These are phyloP conservation scores for Odontamblyopus rebecca DNA, from an alignment of 2,797 vertebrate species.

Conservation along the genomic window DNA sequence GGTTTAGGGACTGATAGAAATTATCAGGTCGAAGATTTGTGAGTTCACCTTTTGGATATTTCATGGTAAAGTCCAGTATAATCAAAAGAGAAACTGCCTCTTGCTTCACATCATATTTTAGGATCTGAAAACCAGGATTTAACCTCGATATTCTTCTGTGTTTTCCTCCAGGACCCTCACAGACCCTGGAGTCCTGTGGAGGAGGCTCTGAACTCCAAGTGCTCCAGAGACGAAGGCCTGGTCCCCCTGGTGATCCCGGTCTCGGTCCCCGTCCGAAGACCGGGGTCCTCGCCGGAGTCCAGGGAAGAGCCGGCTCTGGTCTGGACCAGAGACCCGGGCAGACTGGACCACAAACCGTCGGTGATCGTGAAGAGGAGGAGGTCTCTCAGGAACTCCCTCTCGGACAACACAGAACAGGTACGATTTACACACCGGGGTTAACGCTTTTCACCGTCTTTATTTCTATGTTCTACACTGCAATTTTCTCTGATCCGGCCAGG, in stretches of 20 bases:
- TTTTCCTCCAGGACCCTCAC: slow-evolving; percentile 65
- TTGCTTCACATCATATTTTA: too few relatives aligned
- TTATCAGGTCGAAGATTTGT: too few relatives aligned
- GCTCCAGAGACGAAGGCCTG: slow-evolving; percentile 84
- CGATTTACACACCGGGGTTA: too few relatives aligned
- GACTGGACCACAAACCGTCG: slow-evolving; percentile 85
- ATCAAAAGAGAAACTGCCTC: too few relatives aligned
- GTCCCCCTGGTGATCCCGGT: slow-evolving; percentile 94
- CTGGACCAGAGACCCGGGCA: slow-evolving; percentile 75
- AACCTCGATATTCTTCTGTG: background rate
- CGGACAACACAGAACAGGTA: slow-evolving; percentile 86
- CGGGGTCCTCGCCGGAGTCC: slow-evolving; percentile 72
- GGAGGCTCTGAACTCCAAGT: slow-evolving; percentile 77
- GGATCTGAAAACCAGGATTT: too few relatives aligned
- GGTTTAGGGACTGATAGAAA: too few relatives aligned
- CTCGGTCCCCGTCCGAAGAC: slow-evolving; percentile 89
- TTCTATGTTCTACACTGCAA: too few relatives aligned
- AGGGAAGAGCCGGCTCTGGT: slow-evolving; percentile 73
- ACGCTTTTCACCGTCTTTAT: too few relatives aligned
- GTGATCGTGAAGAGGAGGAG: slow-evolving; percentile 92
- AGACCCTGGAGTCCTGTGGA: slow-evolving; percentile 74
- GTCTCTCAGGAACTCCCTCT: slow-evolving; percentile 82
- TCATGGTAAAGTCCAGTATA: too few relatives aligned
- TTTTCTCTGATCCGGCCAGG: too few relatives aligned
- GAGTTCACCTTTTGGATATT: too few relatives aligned